A percentile compares a stretch with the other conserved stretches of the same genome.
These are phyloP conservation scores for Nestor notabilis DNA, from an alignment of 2,113 vertebrate genomes.

Conservation along the genomic window DNA sequence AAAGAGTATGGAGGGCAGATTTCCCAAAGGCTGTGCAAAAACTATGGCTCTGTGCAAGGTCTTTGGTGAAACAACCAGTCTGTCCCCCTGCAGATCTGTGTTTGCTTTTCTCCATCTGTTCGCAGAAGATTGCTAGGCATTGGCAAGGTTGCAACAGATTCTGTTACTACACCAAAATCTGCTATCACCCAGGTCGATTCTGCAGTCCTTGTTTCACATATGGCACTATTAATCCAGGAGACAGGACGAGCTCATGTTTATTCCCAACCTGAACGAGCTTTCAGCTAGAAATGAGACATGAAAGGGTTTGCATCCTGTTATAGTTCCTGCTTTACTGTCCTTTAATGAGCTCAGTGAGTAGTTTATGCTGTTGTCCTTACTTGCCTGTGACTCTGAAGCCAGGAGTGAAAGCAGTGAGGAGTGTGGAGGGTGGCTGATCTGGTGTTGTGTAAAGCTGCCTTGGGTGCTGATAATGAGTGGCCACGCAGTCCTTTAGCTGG, in stretches of 20 bases:
- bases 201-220: neutral
- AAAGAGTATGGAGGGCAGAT: neutral
- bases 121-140: neutral
- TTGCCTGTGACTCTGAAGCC: neutral
- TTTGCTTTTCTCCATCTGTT: neutral
- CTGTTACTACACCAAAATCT: neutral
- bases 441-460: neutral
- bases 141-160: neutral
- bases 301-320: conserved; percentile 2
- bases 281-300: neutral
- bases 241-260: neutral
- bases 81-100: neutral
- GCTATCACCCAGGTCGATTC: rapidly evolving
- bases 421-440: neutral
- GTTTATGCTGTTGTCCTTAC: neutral
- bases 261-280: neutral
- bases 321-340: neutral
- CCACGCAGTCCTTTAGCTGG: neutral
- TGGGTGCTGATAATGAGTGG: neutral
- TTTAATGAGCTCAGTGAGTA: conserved; percentile 3
- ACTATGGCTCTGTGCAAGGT: rapidly evolving
- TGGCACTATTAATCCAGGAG: conserved; percentile 7
- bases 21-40: neutral
- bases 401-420: neutral
- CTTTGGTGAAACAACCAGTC: neutral